These are phyloP conservation scores for Hyperoplus lanceolatus DNA, from an alignment of 2,797 vertebrate species.

Conservation along the genomic window DNA sequence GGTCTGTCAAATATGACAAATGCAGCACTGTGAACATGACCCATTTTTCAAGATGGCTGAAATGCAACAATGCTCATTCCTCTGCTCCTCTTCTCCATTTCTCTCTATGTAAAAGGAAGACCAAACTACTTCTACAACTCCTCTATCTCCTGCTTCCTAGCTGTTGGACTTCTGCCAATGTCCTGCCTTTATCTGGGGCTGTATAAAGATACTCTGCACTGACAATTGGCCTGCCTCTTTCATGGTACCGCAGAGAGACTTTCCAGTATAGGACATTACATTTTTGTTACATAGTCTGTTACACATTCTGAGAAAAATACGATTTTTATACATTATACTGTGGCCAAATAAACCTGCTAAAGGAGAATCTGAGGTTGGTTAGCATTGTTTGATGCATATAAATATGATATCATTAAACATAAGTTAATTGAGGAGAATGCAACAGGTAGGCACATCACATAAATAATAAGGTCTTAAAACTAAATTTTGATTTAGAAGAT, in stretches of 20 bases:
- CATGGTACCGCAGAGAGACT: conserved; percentile 24
- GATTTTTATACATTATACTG: background rate
- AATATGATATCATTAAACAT: background rate
- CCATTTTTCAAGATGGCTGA: conserved; percentile 80
- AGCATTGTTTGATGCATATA: background rate
- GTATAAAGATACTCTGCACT: conserved; percentile 37
- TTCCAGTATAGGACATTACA: conserved; percentile 26
- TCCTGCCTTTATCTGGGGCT: conserved; percentile 39
- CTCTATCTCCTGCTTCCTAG: conserved; percentile 9
- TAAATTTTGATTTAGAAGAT: background rate
- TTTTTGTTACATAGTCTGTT: conserved; percentile 23
- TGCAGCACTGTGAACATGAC: conserved; percentile 74
- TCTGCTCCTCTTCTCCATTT: background rate
- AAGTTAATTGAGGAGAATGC: background rate
- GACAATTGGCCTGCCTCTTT: conserved; percentile 26
- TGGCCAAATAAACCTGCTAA: background rate
- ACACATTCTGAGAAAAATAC: background rate
- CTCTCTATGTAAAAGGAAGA: conserved; percentile 18
- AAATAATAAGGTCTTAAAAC: background rate
- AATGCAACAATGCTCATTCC: conserved; percentile 34
- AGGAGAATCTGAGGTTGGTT: background rate
- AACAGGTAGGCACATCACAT: background rate
- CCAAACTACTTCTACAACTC: conserved; percentile 7
- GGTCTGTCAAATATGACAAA: conserved; percentile 82
- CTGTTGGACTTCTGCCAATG: conserved; percentile 43